Percentiles rank a stretch among this genome's conserved stretches.
Evolutionary conservation across 2,113 vertebrate species (phyloP).

Genomic region (Corythornis madagascariensis): DNA sequence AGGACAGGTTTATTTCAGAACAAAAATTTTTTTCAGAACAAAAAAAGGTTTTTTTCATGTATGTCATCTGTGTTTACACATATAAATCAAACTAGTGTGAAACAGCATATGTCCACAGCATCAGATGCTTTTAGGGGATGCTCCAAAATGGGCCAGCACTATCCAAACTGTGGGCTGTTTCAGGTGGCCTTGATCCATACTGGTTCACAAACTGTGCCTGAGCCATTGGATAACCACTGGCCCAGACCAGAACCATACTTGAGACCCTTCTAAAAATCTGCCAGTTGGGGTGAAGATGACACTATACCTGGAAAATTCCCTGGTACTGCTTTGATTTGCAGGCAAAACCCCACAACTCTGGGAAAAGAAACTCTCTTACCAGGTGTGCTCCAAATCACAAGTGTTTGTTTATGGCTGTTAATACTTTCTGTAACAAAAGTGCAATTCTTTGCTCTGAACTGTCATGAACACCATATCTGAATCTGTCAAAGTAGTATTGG

Average conservation of each 20-base stretch:
- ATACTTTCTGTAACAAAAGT: background rate
- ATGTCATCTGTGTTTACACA: background rate
- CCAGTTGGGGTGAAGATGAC: background rate
- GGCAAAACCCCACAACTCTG: background rate
- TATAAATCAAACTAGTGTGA: background rate
- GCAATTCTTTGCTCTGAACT: background rate
- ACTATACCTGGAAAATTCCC: background rate
- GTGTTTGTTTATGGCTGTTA: background rate
- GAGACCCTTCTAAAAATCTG: background rate
- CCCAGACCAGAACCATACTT: background rate
- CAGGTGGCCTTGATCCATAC: background rate
- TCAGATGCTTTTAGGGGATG: background rate
- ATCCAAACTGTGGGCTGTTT: background rate
- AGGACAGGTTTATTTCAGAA: background rate
- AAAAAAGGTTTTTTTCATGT: background rate
- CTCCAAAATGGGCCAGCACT: background rate
- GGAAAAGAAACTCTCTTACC: background rate
- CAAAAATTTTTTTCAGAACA: background rate
- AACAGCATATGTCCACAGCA: background rate
- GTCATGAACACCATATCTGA: background rate
- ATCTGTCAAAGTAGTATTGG: background rate
- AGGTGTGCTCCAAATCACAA: background rate
- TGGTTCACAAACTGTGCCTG: accelerated
- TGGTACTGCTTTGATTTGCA: background rate
- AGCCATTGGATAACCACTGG: accelerated